Conservation (phyloP, 2,797 vertebrate genomes). For the Knipowitschia caucasica region DNA sequence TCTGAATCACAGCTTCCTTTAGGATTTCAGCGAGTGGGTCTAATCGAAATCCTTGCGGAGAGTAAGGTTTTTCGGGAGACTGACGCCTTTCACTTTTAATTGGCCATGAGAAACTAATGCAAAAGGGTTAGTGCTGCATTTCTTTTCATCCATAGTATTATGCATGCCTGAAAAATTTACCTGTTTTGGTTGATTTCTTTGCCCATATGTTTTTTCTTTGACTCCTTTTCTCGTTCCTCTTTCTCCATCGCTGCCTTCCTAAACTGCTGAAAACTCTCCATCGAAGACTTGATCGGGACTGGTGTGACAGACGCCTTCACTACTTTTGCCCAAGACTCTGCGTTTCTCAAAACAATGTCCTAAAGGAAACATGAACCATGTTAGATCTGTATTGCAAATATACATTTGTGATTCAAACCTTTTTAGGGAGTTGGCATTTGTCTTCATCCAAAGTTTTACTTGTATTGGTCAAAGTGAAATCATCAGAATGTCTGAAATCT, state of each 20-base stretch:
- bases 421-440: slow-evolving; percentile 53
- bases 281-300: slow-evolving; percentile 79
- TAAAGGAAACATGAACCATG: slow-evolving; percentile 41
- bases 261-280: slow-evolving; percentile 86
- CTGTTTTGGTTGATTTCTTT: slow-evolving; percentile 62
- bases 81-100: slow-evolving; percentile 22
- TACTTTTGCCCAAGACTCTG: slow-evolving; percentile 83
- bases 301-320: slow-evolving; percentile 69
- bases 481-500: slow-evolving; percentile 51
- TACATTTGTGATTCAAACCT: slow-evolving; percentile 46
- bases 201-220: slow-evolving; percentile 65
- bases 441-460: slow-evolving; percentile 47
- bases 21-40: slow-evolving; percentile 36
- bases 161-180: slow-evolving; percentile 58
- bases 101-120: slow-evolving; percentile 27
- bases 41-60: slow-evolving; percentile 36
- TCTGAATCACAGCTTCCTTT: slow-evolving; percentile 29
- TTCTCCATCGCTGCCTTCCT: slow-evolving; percentile 84
- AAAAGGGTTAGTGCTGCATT: slow-evolving; percentile 2
- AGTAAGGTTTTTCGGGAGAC: slow-evolving; percentile 32
- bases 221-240: slow-evolving; percentile 73
- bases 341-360: slow-evolving; percentile 82
- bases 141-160: background rate
- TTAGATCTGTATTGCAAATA: background rate
- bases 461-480: slow-evolving; percentile 19